Conservation (phyloP, 1,140 invertebrate species). For the Frieseomelitta varia region DNA sequence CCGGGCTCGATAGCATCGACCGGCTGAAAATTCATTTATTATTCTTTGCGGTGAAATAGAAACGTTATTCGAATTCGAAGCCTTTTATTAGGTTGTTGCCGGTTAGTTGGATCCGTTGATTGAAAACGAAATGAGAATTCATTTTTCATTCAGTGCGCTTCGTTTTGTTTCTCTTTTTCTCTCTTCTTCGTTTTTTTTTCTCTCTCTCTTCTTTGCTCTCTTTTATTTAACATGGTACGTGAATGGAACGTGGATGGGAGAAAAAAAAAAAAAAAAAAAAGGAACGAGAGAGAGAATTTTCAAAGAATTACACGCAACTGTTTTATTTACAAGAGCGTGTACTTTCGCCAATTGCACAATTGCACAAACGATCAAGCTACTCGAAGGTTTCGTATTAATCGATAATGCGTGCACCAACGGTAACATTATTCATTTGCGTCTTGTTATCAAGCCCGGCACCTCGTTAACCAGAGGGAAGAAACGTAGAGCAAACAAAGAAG, state of each 20-base stretch:
- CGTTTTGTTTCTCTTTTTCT: background rate
- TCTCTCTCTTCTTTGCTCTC: background rate
- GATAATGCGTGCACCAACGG: too few species aligned
- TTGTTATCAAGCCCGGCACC: background rate
- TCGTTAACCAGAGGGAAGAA: background rate
- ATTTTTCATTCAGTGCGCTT: background rate
- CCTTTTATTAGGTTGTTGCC: background rate
- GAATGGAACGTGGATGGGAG: background rate
- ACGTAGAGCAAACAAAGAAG: slow-evolving; percentile 11
- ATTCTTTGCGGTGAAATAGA: background rate
- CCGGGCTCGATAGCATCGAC: slow-evolving; percentile 23
- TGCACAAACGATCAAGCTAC: too few species aligned
- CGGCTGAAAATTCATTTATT: slow-evolving; percentile 27
- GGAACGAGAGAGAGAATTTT: background rate
- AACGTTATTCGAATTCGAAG: slow-evolving; percentile 1
- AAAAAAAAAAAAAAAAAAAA: background rate
- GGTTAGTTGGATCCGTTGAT: background rate
- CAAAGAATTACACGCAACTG: background rate
- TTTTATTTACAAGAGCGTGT: background rate
- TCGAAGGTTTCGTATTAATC: too few species aligned
- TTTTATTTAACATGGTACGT: too few species aligned
- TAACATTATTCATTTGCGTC: too few species aligned
- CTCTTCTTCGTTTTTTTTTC: too few species aligned
- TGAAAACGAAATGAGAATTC: background rate
- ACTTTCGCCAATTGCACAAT: background rate